Evolutionary conservation across 2,113 vertebrate genomes (phyloP).

Genomic region (Pipa parva): DNA sequence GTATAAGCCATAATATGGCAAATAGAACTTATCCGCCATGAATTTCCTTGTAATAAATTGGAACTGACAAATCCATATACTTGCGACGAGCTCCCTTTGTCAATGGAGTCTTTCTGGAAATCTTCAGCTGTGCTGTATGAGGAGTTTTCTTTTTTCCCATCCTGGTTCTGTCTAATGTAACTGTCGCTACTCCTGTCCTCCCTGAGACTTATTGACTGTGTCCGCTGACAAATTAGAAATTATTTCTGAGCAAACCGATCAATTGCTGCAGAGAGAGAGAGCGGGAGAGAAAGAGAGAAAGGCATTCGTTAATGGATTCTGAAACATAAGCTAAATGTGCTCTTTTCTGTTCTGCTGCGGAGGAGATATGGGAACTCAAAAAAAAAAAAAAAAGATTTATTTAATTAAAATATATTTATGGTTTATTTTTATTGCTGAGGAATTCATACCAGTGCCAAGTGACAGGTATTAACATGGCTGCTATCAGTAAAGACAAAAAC

Average conservation of each 20-base stretch:
- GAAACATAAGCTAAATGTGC: background rate
- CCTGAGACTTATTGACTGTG: conserved; percentile 9
- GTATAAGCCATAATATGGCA: background rate
- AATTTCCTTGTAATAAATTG: background rate
- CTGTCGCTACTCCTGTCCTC: background rate
- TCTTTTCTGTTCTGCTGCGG: too few species aligned
- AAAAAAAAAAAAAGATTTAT: too few species aligned
- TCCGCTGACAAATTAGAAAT: conserved; percentile 35
- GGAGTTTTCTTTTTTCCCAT: background rate
- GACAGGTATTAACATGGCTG: too few species aligned
- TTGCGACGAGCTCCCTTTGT: background rate
- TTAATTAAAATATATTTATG: too few species aligned
- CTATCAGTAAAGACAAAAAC: too few species aligned
- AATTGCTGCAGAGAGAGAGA: too few species aligned
- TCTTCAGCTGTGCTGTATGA: background rate
- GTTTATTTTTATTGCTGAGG: too few species aligned
- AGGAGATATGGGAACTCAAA: too few species aligned
- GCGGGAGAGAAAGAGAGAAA: too few species aligned
- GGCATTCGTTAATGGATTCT: too few species aligned
- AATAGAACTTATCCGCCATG: background rate
- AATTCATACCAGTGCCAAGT: too few species aligned
- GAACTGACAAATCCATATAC: background rate
- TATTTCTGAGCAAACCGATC: conserved; percentile 36
- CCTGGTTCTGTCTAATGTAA: background rate
- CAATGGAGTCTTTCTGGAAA: background rate